phyloP scores from a whole-genome alignment of 1,140 invertebrate species.

The Scaptomyza hsui region DNA sequence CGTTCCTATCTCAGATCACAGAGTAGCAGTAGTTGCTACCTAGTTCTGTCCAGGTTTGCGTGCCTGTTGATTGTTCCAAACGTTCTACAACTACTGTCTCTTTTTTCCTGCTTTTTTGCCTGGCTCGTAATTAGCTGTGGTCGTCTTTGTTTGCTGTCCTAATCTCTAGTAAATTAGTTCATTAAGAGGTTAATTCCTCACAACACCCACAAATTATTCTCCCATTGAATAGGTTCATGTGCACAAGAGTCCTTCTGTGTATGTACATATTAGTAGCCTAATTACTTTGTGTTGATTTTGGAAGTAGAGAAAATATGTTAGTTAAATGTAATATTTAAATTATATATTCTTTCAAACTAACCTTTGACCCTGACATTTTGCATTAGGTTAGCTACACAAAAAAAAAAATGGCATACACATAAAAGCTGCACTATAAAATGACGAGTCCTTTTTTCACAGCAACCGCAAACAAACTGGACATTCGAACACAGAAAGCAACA shows the following conservation, averaged over 20 bases:
- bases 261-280: background rate
- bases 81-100: slow-evolving; percentile 13
- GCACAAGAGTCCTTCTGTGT: background rate
- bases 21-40: slow-evolving; percentile 10
- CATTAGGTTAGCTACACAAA: background rate
- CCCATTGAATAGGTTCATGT: slow-evolving; percentile 6
- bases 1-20: slow-evolving; percentile 60
- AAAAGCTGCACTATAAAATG: slow-evolving; percentile 42
- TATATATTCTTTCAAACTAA: no score
- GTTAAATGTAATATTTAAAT: no score
- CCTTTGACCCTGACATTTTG: no score
- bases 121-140: slow-evolving; percentile 67
- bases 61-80: slow-evolving; percentile 18
- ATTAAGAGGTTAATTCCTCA: slow-evolving; percentile 84
- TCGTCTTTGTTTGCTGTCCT: slow-evolving; percentile 77
- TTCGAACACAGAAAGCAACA: slow-evolving; percentile 35
- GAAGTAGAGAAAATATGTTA: background rate
- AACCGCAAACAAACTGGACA: slow-evolving; percentile 44
- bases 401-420: slow-evolving; percentile 18
- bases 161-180: slow-evolving; percentile 84
- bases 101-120: slow-evolving; percentile 35
- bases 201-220: slow-evolving; percentile 81
- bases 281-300: slow-evolving; percentile 1
- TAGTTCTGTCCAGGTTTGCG: slow-evolving; percentile 19
- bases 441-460: slow-evolving; percentile 39